A percentile compares a stretch with the other conserved stretches of the same genome.
phyloP scores from a whole-genome alignment of 2,888 invertebrate species.

The Caenorhabditis wallacei region DNA sequence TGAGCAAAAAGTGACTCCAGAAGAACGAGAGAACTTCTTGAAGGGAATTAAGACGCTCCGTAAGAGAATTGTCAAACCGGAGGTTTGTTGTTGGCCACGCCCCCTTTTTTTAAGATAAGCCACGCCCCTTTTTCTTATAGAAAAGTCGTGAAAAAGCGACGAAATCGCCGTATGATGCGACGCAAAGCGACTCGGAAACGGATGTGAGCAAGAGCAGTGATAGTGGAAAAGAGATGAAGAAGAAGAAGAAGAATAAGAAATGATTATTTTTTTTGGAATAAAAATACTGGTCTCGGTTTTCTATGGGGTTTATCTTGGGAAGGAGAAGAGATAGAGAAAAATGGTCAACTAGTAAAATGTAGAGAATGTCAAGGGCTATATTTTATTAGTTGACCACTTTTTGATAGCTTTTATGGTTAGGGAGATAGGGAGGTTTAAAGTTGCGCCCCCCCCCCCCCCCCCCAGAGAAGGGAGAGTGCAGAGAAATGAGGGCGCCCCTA shows the following conservation, averaged over 20 bases:
- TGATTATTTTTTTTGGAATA: not conserved
- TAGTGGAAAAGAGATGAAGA: not conserved
- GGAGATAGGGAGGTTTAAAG: too few species aligned
- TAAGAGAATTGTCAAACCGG: slow-evolving; percentile 38
- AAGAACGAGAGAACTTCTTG: slow-evolving; percentile 39
- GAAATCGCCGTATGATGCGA: slow-evolving; percentile 40
- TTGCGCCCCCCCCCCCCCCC: too few species aligned
- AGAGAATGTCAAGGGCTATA: too few species aligned
- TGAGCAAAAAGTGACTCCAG: slow-evolving; percentile 17
- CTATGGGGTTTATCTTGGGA: too few species aligned
- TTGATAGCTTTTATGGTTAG: too few species aligned
- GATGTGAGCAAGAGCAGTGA: slow-evolving; percentile 3
- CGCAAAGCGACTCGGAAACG: slow-evolving; percentile 29
- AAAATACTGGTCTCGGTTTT: not conserved
- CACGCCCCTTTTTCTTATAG: not conserved
- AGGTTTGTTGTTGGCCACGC: slow-evolving; percentile 14
- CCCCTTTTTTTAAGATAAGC: not conserved
- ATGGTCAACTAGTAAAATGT: too few species aligned
- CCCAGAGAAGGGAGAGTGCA: too few species aligned
- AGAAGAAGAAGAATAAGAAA: slow-evolving; percentile 15
- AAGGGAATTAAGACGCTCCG: slow-evolving; percentile 27
- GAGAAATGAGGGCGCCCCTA: too few species aligned
- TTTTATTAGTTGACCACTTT: too few species aligned
- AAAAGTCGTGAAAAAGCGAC: slow-evolving; percentile 23
- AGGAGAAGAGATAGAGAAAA: too few species aligned